A percentile compares a stretch with the other conserved stretches of the same genome.
Evolutionary conservation across 1,140 invertebrate genomes (phyloP).

Genomic region (Ips nitidus): DNA sequence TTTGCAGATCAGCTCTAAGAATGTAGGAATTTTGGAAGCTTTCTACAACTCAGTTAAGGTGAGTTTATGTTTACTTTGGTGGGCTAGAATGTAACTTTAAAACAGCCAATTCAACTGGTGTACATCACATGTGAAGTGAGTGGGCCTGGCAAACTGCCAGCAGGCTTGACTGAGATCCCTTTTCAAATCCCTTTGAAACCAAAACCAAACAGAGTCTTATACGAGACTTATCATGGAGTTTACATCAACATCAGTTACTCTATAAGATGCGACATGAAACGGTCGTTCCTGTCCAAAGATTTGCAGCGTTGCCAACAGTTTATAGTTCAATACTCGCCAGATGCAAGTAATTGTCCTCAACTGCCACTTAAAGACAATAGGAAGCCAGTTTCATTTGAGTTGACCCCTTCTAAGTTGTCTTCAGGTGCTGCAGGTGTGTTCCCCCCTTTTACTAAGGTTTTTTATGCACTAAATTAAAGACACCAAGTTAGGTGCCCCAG

Average conservation of each 20-base stretch:
- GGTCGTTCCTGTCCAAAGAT: constrained; percentile 89
- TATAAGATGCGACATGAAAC: constrained; percentile 85
- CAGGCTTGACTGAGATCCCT: constrained; percentile 88
- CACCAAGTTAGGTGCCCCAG: constrained; percentile 63
- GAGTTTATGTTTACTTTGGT: constrained; percentile 7
- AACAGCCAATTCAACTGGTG: constrained; percentile 83
- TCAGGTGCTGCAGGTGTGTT: constrained; percentile 61
- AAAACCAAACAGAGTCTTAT: constrained; percentile 59
- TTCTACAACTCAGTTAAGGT: constrained; percentile 82
- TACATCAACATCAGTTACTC: constrained; percentile 94
- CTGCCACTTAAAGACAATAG: constrained; percentile 37
- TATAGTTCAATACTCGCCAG: constrained; percentile 83
- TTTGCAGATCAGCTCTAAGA: constrained; percentile 90
- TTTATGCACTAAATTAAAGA: neutral
- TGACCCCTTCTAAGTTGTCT: constrained; percentile 79
- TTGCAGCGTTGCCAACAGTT: constrained; percentile 83
- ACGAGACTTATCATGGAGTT: constrained; percentile 97
- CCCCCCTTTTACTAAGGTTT: neutral
- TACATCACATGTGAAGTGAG: constrained; percentile 78
- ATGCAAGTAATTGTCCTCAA: constrained; percentile 39
- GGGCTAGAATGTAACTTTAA: constrained; percentile 2
- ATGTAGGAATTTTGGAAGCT: constrained; percentile 91
- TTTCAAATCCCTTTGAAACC: constrained; percentile 88
- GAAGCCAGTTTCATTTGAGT: constrained; percentile 73
- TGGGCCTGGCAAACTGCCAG: constrained; percentile 80